These are phyloP conservation scores for Odontophorus gujanensis DNA, from an alignment of 2,113 vertebrate species.

Conservation along the genomic window DNA sequence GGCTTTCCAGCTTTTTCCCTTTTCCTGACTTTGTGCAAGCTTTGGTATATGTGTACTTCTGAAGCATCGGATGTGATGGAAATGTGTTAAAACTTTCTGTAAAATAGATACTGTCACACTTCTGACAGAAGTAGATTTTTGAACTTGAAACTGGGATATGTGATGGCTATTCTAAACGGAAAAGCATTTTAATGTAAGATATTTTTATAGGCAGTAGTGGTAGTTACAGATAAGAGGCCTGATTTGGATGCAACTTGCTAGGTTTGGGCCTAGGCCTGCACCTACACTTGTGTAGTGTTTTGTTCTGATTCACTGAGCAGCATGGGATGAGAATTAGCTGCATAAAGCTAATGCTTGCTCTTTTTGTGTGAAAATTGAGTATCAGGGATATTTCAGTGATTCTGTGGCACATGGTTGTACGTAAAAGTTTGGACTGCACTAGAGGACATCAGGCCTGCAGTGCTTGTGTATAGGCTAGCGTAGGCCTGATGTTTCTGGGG, in stretches of 20 bases:
- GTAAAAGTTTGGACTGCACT: not conserved
- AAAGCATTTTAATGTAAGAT: not conserved
- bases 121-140: not conserved
- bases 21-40: not conserved
- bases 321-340: fast-evolving
- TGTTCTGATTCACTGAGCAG: not conserved
- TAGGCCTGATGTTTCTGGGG: not conserved
- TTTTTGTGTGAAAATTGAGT: not conserved
- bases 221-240: not conserved
- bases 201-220: not conserved
- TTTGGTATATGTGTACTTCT: not conserved
- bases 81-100: not conserved
- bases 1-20: not conserved
- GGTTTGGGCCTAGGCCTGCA: not conserved
- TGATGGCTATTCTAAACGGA: not conserved
- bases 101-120: not conserved
- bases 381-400: not conserved
- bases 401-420: not conserved
- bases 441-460: fast-evolving
- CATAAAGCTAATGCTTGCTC: not conserved
- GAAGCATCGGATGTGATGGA: not conserved
- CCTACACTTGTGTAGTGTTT: not conserved
- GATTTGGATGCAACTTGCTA: not conserved
- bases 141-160: not conserved
- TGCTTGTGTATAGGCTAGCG: not conserved